Percentiles rank a stretch among this genome's conserved stretches.
Evolutionary conservation across 2,113 vertebrate species (phyloP).

Genomic region (Scomber colias): DNA sequence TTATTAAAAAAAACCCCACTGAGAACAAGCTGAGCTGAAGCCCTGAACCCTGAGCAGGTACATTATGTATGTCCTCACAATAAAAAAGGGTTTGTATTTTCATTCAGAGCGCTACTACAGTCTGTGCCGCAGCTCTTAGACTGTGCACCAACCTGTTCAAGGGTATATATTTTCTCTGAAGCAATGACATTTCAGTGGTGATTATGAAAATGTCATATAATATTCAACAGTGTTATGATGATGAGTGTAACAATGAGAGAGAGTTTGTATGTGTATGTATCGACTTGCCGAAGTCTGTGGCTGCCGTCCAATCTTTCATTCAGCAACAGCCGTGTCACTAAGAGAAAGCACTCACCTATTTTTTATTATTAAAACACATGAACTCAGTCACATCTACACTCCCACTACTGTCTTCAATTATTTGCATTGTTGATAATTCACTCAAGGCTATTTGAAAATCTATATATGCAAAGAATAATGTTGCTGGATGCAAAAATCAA

Average conservation of each 20-base stretch:
- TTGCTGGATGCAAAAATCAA: no score
- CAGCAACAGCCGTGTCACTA: background rate
- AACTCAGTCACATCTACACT: background rate
- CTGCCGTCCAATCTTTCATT: background rate
- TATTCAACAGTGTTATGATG: background rate
- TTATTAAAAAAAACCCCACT: background rate
- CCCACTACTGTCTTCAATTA: no score
- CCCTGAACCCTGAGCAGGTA: background rate
- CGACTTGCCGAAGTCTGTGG: background rate
- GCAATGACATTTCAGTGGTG: background rate
- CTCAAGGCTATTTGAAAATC: no score
- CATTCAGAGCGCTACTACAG: no score
- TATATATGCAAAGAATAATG: no score
- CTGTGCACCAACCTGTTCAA: background rate
- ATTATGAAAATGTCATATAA: conserved; percentile 10
- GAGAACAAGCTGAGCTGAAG: background rate
- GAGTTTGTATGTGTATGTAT: background rate
- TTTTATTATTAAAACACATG: background rate
- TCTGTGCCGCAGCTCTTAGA: conserved; percentile 6
- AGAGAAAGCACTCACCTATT: background rate
- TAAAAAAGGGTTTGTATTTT: no score
- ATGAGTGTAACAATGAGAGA: background rate
- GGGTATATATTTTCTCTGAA: conserved; percentile 10
- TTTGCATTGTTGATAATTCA: no score
- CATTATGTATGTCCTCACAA: background rate